phyloP scores from a whole-genome alignment of 2,888 invertebrate genomes.

The Ephialtes manifestator region DNA sequence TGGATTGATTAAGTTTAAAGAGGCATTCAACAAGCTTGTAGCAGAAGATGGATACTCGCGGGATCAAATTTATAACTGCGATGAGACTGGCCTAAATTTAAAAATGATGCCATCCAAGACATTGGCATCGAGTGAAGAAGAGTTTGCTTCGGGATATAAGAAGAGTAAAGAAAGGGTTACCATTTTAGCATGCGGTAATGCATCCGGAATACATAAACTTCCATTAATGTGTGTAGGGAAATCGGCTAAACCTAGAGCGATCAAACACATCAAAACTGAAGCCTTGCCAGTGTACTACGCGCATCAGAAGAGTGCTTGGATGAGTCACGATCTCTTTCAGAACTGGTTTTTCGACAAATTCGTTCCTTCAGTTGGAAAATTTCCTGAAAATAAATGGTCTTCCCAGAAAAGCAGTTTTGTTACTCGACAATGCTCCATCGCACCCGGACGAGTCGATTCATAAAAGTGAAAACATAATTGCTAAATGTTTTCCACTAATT shows the following conservation, averaged over 20 bases:
- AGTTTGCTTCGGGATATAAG: constrained; percentile 67
- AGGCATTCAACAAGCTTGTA: constrained; percentile 63
- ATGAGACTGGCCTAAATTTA: constrained; percentile 72
- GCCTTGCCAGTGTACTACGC: constrained; percentile 51
- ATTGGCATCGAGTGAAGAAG: constrained; percentile 65
- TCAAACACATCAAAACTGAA: constrained; percentile 63
- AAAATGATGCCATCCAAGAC: constrained; percentile 71
- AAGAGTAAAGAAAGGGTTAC: constrained; percentile 72
- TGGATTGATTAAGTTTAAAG: constrained; percentile 31
- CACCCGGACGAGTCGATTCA: constrained; percentile 30
- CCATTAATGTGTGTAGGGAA: constrained; percentile 67
- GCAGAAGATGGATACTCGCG: constrained; percentile 62
- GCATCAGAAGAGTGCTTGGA: constrained; percentile 45
- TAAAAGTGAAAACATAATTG: constrained; percentile 48
- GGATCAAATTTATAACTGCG: constrained; percentile 72
- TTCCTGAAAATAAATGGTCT: constrained; percentile 40
- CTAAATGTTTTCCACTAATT: constrained; percentile 70
- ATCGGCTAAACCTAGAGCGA: constrained; percentile 66
- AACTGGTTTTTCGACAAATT: constrained; percentile 40
- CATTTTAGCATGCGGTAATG: constrained; percentile 65
- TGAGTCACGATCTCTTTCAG: constrained; percentile 37
- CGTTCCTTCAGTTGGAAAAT: constrained; percentile 29
- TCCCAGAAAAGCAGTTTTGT: constrained; percentile 40
- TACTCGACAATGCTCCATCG: constrained; percentile 47
- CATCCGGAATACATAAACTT: constrained; percentile 53